Evolutionary conservation across 2,797 vertebrate genomes (phyloP), one percentile per base, ranked within the genome.

Genomic region (Pseudocheirus occidentalis): DNA sequence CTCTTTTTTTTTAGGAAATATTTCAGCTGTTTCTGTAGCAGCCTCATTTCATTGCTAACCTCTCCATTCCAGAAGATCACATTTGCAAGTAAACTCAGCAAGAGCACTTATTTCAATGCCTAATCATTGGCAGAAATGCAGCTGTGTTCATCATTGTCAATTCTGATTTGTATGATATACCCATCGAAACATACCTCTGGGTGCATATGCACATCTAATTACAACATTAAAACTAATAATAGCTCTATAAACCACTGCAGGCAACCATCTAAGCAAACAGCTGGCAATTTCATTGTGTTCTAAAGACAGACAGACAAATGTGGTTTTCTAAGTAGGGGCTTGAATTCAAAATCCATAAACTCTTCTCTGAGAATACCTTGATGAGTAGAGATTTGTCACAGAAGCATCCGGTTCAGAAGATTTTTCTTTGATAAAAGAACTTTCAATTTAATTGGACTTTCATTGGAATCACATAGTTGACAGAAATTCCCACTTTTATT

Each of bases 151-250:
- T 97, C 97, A 96, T 97, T 97, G 97, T 97, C 97, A 92, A 91
- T 97, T 96, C 97, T 97, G 96, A 97, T 98, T 97, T 96, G 96
- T 97, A 97, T 96, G 97, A 96, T 95, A 93, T 95, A 96, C 96
- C 96, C 97, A 95, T 98, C 96, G 92, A 97, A 95, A 97, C 97
- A 94, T 97, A 97, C 98, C 97, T 98, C 97, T 90, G 96, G 96
- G 98, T 97, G 96, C 96, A 98, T 98, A 97, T 98, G 97, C 95
- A 97, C 97, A 97, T 98, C 97, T 98, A 98, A 98, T 98, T 98
- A 97, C 97, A 96, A 91, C 97, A 97, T 98, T 98, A 97, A 96
- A 96, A 95, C 97, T 98, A 98, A 97, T 98, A 98, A 98, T 98
- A 98, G 97, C 96, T 93, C 0, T 92, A 97, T 98, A 97, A 97